These are phyloP conservation scores for Drosophila picticornis DNA, from an alignment of 2,888 invertebrate species.

Conservation along the genomic window DNA sequence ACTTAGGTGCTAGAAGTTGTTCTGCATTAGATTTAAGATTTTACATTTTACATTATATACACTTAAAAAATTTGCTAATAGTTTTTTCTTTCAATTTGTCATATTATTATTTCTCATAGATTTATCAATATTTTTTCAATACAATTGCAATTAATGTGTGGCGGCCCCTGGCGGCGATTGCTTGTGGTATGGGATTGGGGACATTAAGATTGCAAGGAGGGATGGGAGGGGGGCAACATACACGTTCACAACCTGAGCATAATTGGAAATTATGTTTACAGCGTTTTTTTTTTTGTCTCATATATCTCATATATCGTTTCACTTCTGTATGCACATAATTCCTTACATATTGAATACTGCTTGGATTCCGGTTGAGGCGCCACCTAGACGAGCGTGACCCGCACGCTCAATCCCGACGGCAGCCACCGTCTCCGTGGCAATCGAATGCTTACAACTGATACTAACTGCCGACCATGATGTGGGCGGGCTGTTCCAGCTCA, in stretches of 20 bases:
- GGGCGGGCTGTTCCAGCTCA: slow-evolving; percentile 87
- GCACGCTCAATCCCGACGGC: slow-evolving; percentile 56
- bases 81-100: slow-evolving; percentile 61
- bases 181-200: slow-evolving; percentile 12
- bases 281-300: slow-evolving; percentile 10
- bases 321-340: slow-evolving; percentile 31
- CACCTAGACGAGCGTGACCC: slow-evolving; percentile 52
- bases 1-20: slow-evolving; percentile 58
- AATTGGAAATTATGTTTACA: slow-evolving; percentile 61
- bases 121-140: slow-evolving; percentile 40
- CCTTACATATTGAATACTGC: slow-evolving; percentile 66
- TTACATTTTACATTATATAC: slow-evolving; percentile 73
- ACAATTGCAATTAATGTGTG: slow-evolving; percentile 61
- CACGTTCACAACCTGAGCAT: slow-evolving; percentile 85
- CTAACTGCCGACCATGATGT: slow-evolving; percentile 87
- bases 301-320: slow-evolving; percentile 15
- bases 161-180: slow-evolving; percentile 46
- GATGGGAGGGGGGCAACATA: slow-evolving; percentile 31
- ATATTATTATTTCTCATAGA: slow-evolving; percentile 36
- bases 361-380: slow-evolving; percentile 57
- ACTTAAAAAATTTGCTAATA: slow-evolving; percentile 79
- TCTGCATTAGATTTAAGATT: slow-evolving; percentile 43
- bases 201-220: background rate
- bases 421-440: slow-evolving; percentile 15
- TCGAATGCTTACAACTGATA: slow-evolving; percentile 83